Percentiles rank a stretch among this genome's conserved stretches.
phyloP scores from a whole-genome alignment of 2,113 vertebrate genomes.

The Phalacrocorax pelagicus region DNA sequence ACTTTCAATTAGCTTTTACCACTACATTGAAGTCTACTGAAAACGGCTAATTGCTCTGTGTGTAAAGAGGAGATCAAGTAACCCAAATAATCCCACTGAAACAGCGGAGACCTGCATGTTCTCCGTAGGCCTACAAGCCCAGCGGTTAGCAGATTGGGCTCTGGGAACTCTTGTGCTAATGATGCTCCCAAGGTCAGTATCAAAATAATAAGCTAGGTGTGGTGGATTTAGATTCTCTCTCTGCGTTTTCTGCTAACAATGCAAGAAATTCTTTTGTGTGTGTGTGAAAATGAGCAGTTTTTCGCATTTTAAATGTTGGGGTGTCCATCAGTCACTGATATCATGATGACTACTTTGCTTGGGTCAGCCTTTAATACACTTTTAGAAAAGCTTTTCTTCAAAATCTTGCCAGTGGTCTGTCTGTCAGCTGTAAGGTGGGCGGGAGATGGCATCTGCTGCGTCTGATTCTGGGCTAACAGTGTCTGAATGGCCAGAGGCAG shows the following conservation, averaged over 20 bases:
- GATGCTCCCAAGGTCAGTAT: background rate
- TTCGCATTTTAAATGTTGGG: rapidly evolving
- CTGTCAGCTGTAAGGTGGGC: background rate
- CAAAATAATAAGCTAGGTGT: background rate
- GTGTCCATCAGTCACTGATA: background rate
- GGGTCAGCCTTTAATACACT: background rate
- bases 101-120: background rate
- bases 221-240: background rate
- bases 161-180: background rate
- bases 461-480: background rate
- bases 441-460: background rate
- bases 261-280: background rate
- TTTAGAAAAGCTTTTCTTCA: background rate
- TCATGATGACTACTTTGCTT: background rate
- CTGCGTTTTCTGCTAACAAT: background rate
- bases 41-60: background rate
- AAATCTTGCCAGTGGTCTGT: background rate
- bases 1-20: background rate
- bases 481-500: constrained; percentile 3
- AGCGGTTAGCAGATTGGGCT: background rate
- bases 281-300: background rate
- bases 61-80: background rate
- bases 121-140: background rate
- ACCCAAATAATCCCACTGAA: background rate
- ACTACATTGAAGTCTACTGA: background rate